These are phyloP conservation scores for Drosophila punjabiensis DNA, from an alignment of 1,140 invertebrate species.

Conservation along the genomic window DNA sequence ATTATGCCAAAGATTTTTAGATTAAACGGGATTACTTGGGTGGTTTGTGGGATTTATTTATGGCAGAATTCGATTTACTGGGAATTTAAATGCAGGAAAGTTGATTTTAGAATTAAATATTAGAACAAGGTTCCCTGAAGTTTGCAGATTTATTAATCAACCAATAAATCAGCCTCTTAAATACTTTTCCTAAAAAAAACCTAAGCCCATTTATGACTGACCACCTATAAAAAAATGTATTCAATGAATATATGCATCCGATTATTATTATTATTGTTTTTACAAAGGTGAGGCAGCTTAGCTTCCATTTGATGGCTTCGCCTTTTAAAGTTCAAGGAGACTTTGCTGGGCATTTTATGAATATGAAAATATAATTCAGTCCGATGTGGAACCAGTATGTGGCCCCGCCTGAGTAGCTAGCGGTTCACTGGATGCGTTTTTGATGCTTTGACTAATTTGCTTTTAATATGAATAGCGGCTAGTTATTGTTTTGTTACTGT, in stretches of 20 bases:
- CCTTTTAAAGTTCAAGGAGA: slow-evolving; percentile 77
- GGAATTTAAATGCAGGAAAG: not conserved
- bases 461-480: slow-evolving; percentile 68
- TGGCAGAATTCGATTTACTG: not conserved
- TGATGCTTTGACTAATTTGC: slow-evolving; percentile 64
- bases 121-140: slow-evolving; percentile 2
- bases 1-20: slow-evolving; percentile 7
- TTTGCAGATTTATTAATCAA: not conserved
- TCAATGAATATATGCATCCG: slow-evolving; percentile 22
- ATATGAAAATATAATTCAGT: slow-evolving; percentile 54
- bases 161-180: slow-evolving; percentile 5
- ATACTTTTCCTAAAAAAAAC: slow-evolving; percentile 14
- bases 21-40: slow-evolving; percentile 9
- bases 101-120: not conserved
- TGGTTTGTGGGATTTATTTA: not conserved
- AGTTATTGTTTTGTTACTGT: slow-evolving; percentile 11
- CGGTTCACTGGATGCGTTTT: slow-evolving; percentile 36
- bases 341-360: slow-evolving; percentile 16
- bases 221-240: slow-evolving; percentile 12
- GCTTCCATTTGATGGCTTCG: slow-evolving; percentile 45
- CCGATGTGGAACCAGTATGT: slow-evolving; percentile 24
- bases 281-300: slow-evolving; percentile 42
- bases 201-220: slow-evolving; percentile 8
- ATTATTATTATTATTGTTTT: slow-evolving; percentile 18
- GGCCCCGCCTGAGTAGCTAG: slow-evolving; percentile 15